A percentile compares a stretch with the other conserved stretches of the same genome.
Evolutionary conservation across 2,797 vertebrate genomes (phyloP).

Genomic region (Poliocrania exsul): DNA sequence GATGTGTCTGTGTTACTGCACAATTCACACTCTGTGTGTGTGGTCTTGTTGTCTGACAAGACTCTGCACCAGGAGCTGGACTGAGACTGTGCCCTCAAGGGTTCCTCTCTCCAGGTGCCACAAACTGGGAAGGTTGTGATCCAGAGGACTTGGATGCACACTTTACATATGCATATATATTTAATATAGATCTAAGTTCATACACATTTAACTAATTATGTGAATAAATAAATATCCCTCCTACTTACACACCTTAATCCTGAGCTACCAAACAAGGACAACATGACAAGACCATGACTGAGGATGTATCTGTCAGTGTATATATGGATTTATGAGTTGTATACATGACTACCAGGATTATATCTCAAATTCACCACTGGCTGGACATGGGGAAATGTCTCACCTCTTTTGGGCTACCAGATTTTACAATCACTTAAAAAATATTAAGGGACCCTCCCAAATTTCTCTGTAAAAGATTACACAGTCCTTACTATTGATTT

Average conservation of each 20-base stretch:
- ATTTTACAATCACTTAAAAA: not conserved
- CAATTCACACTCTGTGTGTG: fast-evolving
- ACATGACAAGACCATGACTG: not conserved
- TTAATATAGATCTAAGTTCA: not conserved
- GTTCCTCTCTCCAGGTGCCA: not conserved
- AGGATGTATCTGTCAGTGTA: not conserved
- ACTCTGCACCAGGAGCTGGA: not conserved
- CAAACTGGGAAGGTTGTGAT: not conserved
- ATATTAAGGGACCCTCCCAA: fast-evolving
- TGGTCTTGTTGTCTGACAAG: fast-evolving
- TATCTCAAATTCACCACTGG: not conserved
- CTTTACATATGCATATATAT: not conserved
- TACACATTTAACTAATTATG: not conserved
- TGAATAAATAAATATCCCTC: fast-evolving
- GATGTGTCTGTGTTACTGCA: too few species aligned
- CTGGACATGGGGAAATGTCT: not conserved
- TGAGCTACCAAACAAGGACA: not conserved
- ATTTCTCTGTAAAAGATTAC: not conserved
- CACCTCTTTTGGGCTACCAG: not conserved
- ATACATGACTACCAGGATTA: not conserved
- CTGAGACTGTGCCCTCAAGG: not conserved
- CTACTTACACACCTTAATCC: not conserved
- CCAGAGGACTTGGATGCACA: fast-evolving
- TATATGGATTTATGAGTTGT: not conserved
- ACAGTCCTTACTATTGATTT: not conserved